Evolutionary conservation across 2,797 vertebrate genomes (phyloP), one percentile per base, ranked within the genome.

Genomic region (Hydrolagus colliei): DNA sequence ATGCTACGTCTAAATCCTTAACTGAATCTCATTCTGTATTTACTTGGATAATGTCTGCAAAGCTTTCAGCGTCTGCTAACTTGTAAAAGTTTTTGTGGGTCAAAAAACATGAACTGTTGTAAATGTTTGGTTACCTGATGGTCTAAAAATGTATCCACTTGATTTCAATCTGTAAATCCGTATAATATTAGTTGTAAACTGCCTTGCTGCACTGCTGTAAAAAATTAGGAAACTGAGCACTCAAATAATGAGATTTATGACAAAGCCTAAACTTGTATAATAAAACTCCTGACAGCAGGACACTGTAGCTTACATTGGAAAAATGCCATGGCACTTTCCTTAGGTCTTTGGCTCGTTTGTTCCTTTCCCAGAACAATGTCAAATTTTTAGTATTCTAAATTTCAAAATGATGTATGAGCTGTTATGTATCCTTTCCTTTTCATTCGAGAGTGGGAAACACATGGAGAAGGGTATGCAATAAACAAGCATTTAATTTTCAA

Each of bases 181-280:
- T 67, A 82, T 68, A 52, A 52, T 52, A 79, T 13, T 78, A 61
- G 61, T 78, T 61, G 61, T 78, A 32, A 82, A 82, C 32, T 82
- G 65, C 63, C 41, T 11, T 16, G 14, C 27, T 82, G 63, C 32
- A 22, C 65, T 68, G 16, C 10, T 71, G 18, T 84, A 71, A 71
- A 52, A 68, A 71, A 84, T 84, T 71, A 71, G 32, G 79, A 84
- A 71, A 41, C 0, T 14, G 22, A 68, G 79, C n/a, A 71, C 65
- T 84, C 32, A 84, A 84, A n/a, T 84, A 84, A n/a, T 59, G 61
- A n/a, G 65, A 84, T 71, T 71, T 84, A 82, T 68, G 79, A 82
- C 7, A 35, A 82, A 82, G 63, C 5, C 22, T 80, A 41, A 82
- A 35, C 18, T 32, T 18, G 41, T 71, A 71, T 20, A 84, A 52